phyloP scores from a whole-genome alignment of 2,888 invertebrate genomes.

The Leucania comma region DNA sequence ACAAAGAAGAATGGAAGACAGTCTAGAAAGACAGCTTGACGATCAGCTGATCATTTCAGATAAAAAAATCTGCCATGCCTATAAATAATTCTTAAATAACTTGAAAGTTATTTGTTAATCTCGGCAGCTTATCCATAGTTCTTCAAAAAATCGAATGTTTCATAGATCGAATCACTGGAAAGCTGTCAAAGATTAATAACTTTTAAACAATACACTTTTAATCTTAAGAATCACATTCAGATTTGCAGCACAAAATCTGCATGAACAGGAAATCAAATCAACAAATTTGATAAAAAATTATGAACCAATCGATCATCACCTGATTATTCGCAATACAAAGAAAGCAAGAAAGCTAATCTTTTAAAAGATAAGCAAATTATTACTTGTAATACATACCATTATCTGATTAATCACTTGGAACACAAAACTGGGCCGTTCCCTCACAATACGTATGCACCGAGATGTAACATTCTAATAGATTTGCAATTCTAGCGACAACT shows the following conservation, averaged over 20 bases:
- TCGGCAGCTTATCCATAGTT: not conserved
- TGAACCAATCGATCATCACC: not conserved
- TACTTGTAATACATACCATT: conserved; percentile 61
- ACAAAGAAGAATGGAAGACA: not conserved
- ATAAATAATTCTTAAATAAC: too few species aligned
- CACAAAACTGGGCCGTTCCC: conserved; percentile 32
- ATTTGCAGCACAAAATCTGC: not conserved
- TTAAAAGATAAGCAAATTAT: conserved; percentile 10
- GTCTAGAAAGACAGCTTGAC: not conserved
- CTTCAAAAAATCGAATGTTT: not conserved
- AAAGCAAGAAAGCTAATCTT: not conserved
- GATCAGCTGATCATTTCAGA: not conserved
- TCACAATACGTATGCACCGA: conserved; percentile 44
- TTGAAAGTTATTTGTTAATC: too few species aligned
- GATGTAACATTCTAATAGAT: conserved; percentile 63
- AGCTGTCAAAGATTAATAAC: not conserved
- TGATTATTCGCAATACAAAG: not conserved
- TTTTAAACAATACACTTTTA: not conserved
- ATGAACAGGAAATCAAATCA: not conserved
- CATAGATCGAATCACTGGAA: not conserved
- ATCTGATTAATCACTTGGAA: conserved; percentile 25
- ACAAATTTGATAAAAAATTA: not conserved
- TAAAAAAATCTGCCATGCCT: not conserved
- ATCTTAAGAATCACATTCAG: not conserved
- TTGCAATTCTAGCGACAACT: conserved; percentile 68